These are phyloP conservation scores for Percina caprodes DNA, from an alignment of 2,113 vertebrate species.

Conservation along the genomic window DNA sequence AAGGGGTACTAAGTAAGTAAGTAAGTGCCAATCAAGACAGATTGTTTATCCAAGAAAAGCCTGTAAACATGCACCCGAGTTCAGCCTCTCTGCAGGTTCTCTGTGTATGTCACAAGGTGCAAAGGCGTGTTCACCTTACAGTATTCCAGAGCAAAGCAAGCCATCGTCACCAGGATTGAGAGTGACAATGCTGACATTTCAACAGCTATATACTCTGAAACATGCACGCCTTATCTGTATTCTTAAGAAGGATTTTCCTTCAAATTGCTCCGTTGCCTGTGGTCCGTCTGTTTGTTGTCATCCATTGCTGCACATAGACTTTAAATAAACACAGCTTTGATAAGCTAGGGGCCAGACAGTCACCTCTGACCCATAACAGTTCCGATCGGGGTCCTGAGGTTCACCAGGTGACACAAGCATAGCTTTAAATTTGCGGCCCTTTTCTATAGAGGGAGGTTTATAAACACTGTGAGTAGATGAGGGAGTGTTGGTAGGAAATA, in stretches of 20 bases:
- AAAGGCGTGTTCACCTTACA: conserved; percentile 66
- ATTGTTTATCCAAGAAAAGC: conserved; percentile 66
- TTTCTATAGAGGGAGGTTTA: conserved; percentile 61
- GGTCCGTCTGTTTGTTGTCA: conserved; percentile 74
- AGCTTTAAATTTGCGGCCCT: conserved; percentile 70
- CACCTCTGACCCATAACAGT: conserved; percentile 79
- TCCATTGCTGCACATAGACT: conserved; percentile 74
- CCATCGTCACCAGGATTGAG: conserved; percentile 68
- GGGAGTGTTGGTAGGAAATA: conserved; percentile 68
- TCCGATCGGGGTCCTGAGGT: conserved; percentile 72
- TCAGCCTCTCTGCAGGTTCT: conserved; percentile 52
- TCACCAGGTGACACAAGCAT: conserved; percentile 78
- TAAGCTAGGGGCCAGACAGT: conserved; percentile 74
- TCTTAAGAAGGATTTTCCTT: conserved; percentile 64
- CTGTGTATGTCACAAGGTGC: conserved; percentile 61
- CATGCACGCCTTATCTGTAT: conserved; percentile 63
- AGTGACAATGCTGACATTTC: conserved; percentile 71
- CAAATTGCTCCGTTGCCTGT: conserved; percentile 66
- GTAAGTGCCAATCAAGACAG: conserved; percentile 56
- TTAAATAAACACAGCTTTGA: conserved; percentile 85
- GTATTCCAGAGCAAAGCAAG: conserved; percentile 76
- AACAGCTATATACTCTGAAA: conserved; percentile 41
- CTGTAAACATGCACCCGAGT: conserved; percentile 48
- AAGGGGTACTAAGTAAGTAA: conserved; percentile 2
- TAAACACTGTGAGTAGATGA: conserved; percentile 74